Percentiles rank a stretch among this genome's conserved stretches.
Evolutionary conservation across 30 jellyfish, hydroid and myxozoan genomes (phyloP).

Genomic region (Nemopilema nomurai): DNA sequence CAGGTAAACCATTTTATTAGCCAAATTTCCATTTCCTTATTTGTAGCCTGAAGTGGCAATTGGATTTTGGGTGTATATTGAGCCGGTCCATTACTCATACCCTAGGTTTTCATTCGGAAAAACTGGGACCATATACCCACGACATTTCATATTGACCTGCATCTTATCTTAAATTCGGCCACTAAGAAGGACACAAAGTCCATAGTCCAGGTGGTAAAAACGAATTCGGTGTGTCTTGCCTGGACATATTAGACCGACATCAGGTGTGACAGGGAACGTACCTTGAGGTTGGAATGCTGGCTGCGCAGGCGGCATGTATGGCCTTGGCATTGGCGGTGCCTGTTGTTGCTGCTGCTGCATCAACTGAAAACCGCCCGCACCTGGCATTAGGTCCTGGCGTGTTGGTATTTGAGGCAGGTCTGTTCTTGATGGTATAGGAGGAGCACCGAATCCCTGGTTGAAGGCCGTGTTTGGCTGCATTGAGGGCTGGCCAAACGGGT

Average conservation of each 20-base stretch:
- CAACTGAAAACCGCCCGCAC: conserved; percentile 6
- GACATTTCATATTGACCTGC: too few relatives aligned
- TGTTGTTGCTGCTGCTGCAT: conserved; percentile 18
- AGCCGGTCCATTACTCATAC: too few relatives aligned
- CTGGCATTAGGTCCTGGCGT: conserved; percentile 43
- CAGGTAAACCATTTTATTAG: too few relatives aligned
- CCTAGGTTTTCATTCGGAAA: too few relatives aligned
- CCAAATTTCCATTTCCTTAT: too few relatives aligned
- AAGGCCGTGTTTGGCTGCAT: conserved; percentile 43
- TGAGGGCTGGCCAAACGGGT: conserved; percentile 44
- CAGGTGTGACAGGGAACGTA: too few relatives aligned
- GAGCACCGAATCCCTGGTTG: conserved; percentile 27
- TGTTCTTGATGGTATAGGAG: conserved; percentile 51
- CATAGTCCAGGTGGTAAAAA: too few relatives aligned
- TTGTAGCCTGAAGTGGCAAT: too few relatives aligned
- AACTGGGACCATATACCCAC: too few relatives aligned
- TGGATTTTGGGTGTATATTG: too few relatives aligned
- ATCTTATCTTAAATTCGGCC: too few relatives aligned
- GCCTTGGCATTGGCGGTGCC: conserved; percentile 48
- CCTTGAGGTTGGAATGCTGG: conserved; percentile 39
- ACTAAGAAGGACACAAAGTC: too few relatives aligned
- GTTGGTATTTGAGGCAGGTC: conserved; percentile 64
- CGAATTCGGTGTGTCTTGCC: not conserved
- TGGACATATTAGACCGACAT: not conserved
- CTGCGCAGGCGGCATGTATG: conserved; percentile 28